phyloP scores from a whole-genome alignment of 2,888 invertebrate genomes.

The Orthonevra nobilis region DNA sequence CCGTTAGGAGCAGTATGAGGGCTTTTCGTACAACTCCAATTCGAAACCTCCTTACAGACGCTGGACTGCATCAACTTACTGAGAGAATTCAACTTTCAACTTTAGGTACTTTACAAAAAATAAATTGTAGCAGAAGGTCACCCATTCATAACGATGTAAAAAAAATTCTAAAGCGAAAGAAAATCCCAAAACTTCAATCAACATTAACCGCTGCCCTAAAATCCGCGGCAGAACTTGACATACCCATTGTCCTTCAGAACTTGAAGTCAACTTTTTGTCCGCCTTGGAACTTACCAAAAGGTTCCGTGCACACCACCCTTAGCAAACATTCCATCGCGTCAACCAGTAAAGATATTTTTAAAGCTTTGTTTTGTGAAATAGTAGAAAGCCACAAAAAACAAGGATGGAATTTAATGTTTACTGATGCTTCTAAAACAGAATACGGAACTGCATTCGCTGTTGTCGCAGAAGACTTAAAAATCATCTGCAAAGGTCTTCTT shows the following conservation, averaged over 20 bases:
- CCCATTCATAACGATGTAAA: constrained; percentile 4
- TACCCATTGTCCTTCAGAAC: not conserved
- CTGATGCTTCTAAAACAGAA: constrained; percentile 19
- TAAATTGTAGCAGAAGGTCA: too few species aligned
- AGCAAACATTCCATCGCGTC: too few species aligned
- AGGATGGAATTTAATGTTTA: constrained; percentile 5
- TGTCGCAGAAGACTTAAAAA: too few species aligned
- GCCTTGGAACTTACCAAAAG: not conserved
- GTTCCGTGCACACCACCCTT: not conserved
- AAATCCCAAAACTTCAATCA: not conserved
- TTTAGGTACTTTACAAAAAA: too few species aligned
- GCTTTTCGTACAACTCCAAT: not conserved
- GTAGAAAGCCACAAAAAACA: not conserved
- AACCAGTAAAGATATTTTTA: not conserved
- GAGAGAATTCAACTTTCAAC: too few species aligned
- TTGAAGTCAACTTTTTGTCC: too few species aligned
- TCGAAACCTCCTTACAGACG: constrained; percentile 1
- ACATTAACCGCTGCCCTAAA: not conserved
- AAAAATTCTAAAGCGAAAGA: not conserved
- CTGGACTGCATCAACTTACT: not conserved
- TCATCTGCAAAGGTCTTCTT: not conserved
- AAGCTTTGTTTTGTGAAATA: too few species aligned
- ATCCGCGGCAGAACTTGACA: not conserved
- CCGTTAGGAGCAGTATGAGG: not conserved
- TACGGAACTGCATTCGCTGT: constrained; percentile 30